Evolutionary conservation across 2,113 vertebrate species (phyloP).

Genomic region (Ameiurus melas): DNA sequence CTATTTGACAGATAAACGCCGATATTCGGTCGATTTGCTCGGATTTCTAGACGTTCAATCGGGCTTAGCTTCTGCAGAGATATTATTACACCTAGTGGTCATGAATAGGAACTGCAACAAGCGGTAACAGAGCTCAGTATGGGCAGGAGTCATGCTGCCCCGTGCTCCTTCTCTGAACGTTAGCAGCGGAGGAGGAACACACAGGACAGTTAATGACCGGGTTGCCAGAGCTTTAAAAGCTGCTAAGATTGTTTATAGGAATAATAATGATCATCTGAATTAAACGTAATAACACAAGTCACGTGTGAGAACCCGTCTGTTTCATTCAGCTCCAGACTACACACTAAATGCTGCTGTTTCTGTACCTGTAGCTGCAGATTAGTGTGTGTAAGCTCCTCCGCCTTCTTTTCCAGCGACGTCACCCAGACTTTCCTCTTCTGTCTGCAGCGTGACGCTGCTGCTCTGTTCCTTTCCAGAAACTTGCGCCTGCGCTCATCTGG

Average conservation of each 20-base stretch:
- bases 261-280: too few relatives aligned
- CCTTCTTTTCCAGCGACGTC: slow-evolving; percentile 98
- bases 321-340: too few relatives aligned
- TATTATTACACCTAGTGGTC: neutral
- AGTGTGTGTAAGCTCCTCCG: slow-evolving; percentile 97
- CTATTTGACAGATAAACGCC: neutral
- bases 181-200: neutral
- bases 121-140: neutral
- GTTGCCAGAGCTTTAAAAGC: neutral
- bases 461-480: slow-evolving; percentile 96
- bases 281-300: neutral
- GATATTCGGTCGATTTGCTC: neutral
- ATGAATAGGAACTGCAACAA: neutral
- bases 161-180: neutral
- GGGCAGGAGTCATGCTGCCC: neutral
- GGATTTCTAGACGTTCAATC: neutral
- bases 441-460: slow-evolving; percentile 94
- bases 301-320: neutral
- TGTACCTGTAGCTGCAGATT: slow-evolving; percentile 98
- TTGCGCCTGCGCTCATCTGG: slow-evolving; percentile 94
- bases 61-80: neutral
- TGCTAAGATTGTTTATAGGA: too few relatives aligned
- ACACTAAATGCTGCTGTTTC: neutral
- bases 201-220: neutral
- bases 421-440: slow-evolving; percentile 99